These are phyloP conservation scores for Pseudolycoriella hygida DNA, from an alignment of 2,888 invertebrate genomes.

Conservation along the genomic window DNA sequence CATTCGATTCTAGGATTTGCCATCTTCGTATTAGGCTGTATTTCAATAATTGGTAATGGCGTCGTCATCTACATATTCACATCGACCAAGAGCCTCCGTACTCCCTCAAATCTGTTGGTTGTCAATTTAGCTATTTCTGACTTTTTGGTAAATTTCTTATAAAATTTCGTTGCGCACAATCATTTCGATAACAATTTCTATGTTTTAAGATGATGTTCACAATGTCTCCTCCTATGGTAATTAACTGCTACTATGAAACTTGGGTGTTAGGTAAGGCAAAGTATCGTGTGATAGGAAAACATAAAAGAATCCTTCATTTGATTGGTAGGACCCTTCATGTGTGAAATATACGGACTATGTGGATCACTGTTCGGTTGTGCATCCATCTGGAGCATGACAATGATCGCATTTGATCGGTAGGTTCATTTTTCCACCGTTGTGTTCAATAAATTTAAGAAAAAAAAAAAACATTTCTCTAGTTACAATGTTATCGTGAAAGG, in stretches of 20 bases:
- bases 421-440: too few relatives aligned
- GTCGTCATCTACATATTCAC: conserved; percentile 27
- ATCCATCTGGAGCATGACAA: conserved; percentile 86
- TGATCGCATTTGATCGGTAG: conserved; percentile 71
- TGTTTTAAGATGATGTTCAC: conserved; percentile 52
- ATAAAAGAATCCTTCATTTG: neutral
- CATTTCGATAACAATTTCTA: neutral
- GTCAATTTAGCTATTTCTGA: conserved; percentile 85
- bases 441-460: too few relatives aligned
- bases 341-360: conserved; percentile 70
- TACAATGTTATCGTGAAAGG: conserved; percentile 91
- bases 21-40: conserved; percentile 51
- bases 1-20: conserved; percentile 63
- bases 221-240: conserved; percentile 68
- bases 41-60: conserved; percentile 27
- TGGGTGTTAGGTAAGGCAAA: conserved; percentile 24
- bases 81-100: conserved; percentile 40
- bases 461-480: neutral
- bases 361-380: conserved; percentile 80
- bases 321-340: conserved; percentile 57
- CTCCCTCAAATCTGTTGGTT: conserved; percentile 80
- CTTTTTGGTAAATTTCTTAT: conserved; percentile 34
- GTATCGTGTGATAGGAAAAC: neutral
- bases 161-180: neutral
- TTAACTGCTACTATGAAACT: conserved; percentile 63